Evolutionary conservation across 2,113 vertebrate genomes (phyloP).

Genomic region (Vimba vimba): DNA sequence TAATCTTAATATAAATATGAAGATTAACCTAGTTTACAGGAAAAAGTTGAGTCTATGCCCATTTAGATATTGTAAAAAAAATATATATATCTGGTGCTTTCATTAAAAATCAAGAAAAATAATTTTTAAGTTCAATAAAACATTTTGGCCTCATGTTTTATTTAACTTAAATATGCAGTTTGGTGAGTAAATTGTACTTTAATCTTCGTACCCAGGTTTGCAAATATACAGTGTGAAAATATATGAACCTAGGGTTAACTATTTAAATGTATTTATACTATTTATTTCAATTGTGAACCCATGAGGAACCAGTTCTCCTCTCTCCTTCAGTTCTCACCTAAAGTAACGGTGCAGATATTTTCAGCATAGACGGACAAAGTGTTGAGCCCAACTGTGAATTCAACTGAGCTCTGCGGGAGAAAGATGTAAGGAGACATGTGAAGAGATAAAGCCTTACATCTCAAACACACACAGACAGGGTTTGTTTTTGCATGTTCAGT

Average conservation of each 20-base stretch:
- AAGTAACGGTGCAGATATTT: not conserved
- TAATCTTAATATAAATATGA: not conserved
- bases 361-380: not conserved
- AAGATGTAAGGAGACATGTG: not conserved
- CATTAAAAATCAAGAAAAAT: not conserved
- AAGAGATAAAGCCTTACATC: not conserved
- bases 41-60: not conserved
- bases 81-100: not conserved
- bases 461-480: not conserved
- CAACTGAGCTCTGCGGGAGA: conserved; percentile 20
- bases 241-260: not conserved
- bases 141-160: not conserved
- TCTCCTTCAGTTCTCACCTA: not conserved
- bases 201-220: not conserved
- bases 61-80: not conserved
- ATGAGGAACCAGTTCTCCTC: not conserved
- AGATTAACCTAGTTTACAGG: not conserved
- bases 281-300: not conserved
- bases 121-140: not conserved
- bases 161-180: not conserved
- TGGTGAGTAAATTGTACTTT: not conserved
- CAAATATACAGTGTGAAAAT: not conserved
- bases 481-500: not conserved
- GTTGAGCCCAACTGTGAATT: conserved; percentile 4
- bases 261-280: no score